These are phyloP conservation scores for Chitala chitala DNA, from an alignment of 2,113 vertebrate species.

Conservation along the genomic window DNA sequence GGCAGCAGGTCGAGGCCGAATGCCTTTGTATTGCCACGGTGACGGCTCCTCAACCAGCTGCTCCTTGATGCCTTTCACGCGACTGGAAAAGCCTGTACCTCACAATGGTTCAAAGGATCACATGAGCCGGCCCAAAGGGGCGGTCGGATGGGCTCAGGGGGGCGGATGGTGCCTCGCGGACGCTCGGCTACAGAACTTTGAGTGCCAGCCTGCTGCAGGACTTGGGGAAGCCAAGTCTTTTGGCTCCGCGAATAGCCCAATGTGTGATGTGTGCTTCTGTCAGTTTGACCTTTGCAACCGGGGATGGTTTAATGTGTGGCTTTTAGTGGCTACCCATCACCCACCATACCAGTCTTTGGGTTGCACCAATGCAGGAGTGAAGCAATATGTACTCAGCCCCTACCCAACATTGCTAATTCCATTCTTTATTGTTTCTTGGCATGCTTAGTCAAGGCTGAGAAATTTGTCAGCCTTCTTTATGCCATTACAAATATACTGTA, in stretches of 20 bases:
- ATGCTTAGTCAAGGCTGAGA: neutral
- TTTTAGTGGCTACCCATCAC: neutral
- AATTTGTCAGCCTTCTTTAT: neutral
- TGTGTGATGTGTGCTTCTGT: neutral
- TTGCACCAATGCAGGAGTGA: neutral
- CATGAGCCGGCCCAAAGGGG: slow-evolving; percentile 3
- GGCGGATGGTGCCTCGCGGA: neutral
- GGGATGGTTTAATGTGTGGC: neutral
- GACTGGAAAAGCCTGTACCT: slow-evolving; percentile 33
- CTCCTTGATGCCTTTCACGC: slow-evolving; percentile 12
- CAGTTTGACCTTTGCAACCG: neutral
- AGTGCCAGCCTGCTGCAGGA: neutral
- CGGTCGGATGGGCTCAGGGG: neutral
- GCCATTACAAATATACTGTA: neutral
- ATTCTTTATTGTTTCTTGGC: neutral
- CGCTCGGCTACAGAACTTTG: too few species aligned
- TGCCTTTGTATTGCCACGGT: slow-evolving; percentile 24
- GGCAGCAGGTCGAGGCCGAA: slow-evolving; percentile 34
- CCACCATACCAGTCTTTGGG: neutral
- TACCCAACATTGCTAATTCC: neutral
- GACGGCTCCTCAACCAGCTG: slow-evolving; percentile 37
- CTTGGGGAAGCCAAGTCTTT: neutral
- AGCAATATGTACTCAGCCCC: neutral
- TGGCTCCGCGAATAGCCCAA: neutral
- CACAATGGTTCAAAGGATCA: slow-evolving; percentile 22